A percentile compares a stretch with the other conserved stretches of the same genome.
phyloP scores from a whole-genome alignment of 2,797 vertebrate species.

The Antennarius maculatus region DNA sequence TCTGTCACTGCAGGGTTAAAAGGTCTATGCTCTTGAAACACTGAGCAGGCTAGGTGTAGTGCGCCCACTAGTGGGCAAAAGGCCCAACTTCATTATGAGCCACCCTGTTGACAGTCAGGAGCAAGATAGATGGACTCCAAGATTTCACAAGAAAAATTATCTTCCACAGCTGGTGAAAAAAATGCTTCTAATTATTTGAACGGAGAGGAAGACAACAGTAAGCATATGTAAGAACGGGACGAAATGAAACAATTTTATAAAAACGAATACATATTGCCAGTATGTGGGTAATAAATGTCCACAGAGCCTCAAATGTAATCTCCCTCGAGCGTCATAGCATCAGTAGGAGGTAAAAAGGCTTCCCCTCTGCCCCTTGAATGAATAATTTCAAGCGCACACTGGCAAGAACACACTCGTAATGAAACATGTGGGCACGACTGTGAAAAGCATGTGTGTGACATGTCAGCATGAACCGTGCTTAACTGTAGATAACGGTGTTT shows the following conservation, averaged over 20 bases:
- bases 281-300: conserved; percentile 6
- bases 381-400: conserved; percentile 5
- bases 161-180: neutral
- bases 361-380: conserved; percentile 15
- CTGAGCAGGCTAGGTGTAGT: conserved; percentile 26
- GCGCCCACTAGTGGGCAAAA: conserved; percentile 79
- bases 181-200: neutral
- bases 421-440: neutral
- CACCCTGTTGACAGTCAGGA: neutral
- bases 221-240: neutral
- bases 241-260: neutral
- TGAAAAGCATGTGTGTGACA: conserved; percentile 21
- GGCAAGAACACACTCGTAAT: neutral
- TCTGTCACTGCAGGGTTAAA: conserved; percentile 12
- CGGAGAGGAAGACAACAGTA: neutral
- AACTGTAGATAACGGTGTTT: conserved; percentile 16
- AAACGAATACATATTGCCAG: neutral
- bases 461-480: conserved; percentile 25
- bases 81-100: conserved; percentile 30
- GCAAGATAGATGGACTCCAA: too few relatives aligned
- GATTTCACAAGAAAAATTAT: too few relatives aligned
- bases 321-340: conserved; percentile 13
- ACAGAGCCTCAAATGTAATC: conserved; percentile 16
- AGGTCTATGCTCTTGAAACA: conserved; percentile 7
- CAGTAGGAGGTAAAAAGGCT: conserved; percentile 27